These are phyloP conservation scores for Ichneumoninae sp. DNA, from an alignment of 2,888 invertebrate genomes.

Conservation along the genomic window DNA sequence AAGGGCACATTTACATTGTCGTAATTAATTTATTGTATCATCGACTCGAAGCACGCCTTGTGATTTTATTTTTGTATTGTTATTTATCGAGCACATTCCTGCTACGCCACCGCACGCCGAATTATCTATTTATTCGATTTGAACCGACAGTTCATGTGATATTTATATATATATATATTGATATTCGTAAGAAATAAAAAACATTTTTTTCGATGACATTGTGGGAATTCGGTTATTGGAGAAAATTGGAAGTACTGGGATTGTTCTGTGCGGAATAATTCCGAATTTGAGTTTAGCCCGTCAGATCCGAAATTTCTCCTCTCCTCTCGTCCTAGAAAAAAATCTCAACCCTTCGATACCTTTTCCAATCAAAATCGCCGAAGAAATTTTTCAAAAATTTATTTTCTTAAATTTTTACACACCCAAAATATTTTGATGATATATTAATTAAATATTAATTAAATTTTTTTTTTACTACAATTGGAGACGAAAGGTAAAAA, in stretches of 20 bases:
- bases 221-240: not conserved
- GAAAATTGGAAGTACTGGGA: not conserved
- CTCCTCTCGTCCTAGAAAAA: no score
- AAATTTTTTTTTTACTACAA: not conserved
- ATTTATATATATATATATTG: slow-evolving; percentile 31
- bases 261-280: no score
- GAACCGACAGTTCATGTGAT: slow-evolving; percentile 55
- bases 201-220: not conserved
- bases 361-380: no score
- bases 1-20: not conserved
- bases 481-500: no score
- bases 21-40: slow-evolving; percentile 58
- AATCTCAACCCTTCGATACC: no score
- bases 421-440: no score
- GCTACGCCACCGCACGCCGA: not conserved
- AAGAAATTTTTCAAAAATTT: no score
- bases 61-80: slow-evolving; percentile 5
- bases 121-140: slow-evolving; percentile 41
- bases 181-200: not conserved
- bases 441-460: not conserved
- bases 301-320: no score
- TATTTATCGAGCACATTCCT: slow-evolving; percentile 6
- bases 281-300: no score
- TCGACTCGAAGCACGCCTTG: not conserved
- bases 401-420: no score